These are phyloP conservation scores for Anhinga rufa DNA, from an alignment of 2,113 vertebrate species.

Conservation along the genomic window DNA sequence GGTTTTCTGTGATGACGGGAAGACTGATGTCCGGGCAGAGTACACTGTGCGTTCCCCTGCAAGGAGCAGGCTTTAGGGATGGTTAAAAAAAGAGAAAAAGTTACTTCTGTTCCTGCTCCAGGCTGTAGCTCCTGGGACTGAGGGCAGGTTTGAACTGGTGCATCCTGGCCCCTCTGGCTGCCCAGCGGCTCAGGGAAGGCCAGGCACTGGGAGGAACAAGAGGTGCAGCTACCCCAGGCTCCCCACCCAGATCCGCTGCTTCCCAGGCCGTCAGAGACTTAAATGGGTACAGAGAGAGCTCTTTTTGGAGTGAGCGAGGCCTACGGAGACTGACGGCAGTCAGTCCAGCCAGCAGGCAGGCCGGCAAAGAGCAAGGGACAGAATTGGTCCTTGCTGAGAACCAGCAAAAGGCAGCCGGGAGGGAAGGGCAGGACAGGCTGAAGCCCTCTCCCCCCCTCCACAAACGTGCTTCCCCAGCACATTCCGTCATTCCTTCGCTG, in stretches of 20 bases:
- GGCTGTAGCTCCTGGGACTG: background rate
- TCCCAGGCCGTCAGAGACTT: background rate
- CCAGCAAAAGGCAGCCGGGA: background rate
- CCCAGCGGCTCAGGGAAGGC: background rate
- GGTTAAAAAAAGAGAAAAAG: background rate
- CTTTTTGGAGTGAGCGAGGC: rapidly evolving
- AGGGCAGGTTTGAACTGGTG: background rate
- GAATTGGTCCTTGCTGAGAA: background rate
- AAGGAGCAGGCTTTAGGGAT: background rate
- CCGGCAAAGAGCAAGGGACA: background rate
- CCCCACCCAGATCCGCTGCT: background rate
- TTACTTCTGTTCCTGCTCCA: background rate
- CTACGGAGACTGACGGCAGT: background rate
- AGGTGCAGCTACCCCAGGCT: background rate
- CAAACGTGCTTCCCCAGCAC: background rate
- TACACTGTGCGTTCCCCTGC: background rate
- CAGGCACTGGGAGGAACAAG: background rate
- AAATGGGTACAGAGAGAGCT: background rate
- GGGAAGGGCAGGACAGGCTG: background rate
- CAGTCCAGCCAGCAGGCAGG: background rate
- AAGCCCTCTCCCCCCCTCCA: background rate
- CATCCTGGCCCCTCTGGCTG: background rate
- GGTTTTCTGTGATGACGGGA: background rate
- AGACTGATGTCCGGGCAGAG: background rate
- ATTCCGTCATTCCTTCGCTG: background rate